Base-by-base conservation (phyloP, 2,888 invertebrate species). In the Monochamus alternatus region DNA sequence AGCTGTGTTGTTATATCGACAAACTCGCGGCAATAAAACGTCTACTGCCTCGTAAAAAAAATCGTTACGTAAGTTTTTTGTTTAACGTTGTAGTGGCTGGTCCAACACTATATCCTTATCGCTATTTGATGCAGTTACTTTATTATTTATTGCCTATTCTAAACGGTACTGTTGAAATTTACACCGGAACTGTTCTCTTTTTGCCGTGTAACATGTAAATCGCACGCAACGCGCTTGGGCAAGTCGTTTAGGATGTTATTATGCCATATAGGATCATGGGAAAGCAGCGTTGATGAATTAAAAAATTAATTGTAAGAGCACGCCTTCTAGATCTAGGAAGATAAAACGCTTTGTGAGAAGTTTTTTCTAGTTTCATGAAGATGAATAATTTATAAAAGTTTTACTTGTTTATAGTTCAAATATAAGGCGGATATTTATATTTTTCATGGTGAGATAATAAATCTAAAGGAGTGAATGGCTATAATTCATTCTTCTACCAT, bases 141-240 rank as follows among this genome's bases (percentile, higher is more conserved):
- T 55, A 31, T 69, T 69, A 69, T 60, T 69, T 69, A 69, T 69
- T 58, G 60, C 60, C 60, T 60, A 69, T 60, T 69, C 60, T 47
- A 59, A 30, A 8, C 69, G 14, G 32, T 60, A 68, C 38, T 43
- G 69, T 60, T 38, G 38, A 38, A 5, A 38, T 38, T 60, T 69
- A 60, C 60, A 31, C 69, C 69, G 69, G 69, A 69, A 69, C 47
- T 51, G 10, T 47, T 14, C n/a, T 38, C 3, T 44, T 47, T 64
- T 10, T 64, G 14, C 9, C 22, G 22, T 64, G 43, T 43, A 64
- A 65, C 43, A 65, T 65, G 51, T 51, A 51, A 14, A 65, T 43
- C 22, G 47, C 47, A 65, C 64, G 47, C 44, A 47, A 30, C 38
- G 43, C 43, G 47, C 47, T 47, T 47, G 12, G 10, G 47, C 47